Base-by-base conservation (phyloP, 53 echinoderm and acorn worm genomes). In the Apostichopus leukothele region DNA sequence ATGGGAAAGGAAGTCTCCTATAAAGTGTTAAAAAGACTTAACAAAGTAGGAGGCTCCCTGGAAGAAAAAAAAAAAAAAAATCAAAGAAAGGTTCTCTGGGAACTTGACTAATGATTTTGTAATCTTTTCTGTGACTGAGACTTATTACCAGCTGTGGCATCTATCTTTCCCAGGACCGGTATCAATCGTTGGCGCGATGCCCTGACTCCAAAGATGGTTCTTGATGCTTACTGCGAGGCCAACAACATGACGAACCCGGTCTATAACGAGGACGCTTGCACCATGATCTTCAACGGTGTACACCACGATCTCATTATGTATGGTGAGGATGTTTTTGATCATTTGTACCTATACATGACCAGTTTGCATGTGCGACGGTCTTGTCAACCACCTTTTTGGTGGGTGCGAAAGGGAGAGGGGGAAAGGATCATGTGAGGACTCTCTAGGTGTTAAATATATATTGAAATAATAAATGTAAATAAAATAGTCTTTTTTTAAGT, bases 161-260 rank as follows among this genome's bases (percentile, higher is more conserved):
- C 26, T 26, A 3, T 76, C 76, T 76, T 39, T 26, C 6, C 12
- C 60, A 53, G 98, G 71, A 91, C 96, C 83, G 99, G 99, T 25
- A 92, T 94, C 3, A 99, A 96, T 51, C 73, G 84, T 9, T 99
- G 99, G 99, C 90, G 99, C 52, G 99, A 99, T 85, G 75, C 93
- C 13, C 52, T 88, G 67, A 93, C 93, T 5, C 99, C 99, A 6
- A 91, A 79, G 53, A 79, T 94, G 53, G 86, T 99, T 86, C 90
- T 99, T 4, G 91, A 94, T 10, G 94, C 96, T 0, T 92, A 96
- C 89, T 99, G 99, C 85, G 94, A 92, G 86, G 86, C 83, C 7
- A 83, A 91, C 50, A 87, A 88, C 52, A 86, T 96, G 52, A 84
- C 89, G 0, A 93, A 86, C 13, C 99, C 99, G 5, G 86, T 89